Evolutionary conservation across 2,113 vertebrate species (phyloP).

Genomic region (Diphyllodes magnificus): DNA sequence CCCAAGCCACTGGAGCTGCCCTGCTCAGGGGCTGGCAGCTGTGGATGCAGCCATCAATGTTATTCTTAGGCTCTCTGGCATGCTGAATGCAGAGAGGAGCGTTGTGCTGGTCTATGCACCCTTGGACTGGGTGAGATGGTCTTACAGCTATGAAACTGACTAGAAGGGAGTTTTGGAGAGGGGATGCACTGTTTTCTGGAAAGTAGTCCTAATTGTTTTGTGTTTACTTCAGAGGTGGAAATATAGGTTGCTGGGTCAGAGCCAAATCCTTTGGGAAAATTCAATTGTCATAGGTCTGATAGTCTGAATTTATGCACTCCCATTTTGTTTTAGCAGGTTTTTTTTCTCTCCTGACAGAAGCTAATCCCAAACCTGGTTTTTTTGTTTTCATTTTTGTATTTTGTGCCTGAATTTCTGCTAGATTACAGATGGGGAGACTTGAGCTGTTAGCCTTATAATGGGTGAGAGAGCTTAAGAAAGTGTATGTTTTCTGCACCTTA

Average conservation of each 20-base stretch:
- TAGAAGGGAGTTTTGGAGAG: neutral
- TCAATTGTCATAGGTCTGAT: neutral
- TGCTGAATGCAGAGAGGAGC: neutral
- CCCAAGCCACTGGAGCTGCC: neutral
- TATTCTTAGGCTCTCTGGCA: neutral
- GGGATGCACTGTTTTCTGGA: neutral
- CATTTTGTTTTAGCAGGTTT: neutral
- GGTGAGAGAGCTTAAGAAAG: neutral
- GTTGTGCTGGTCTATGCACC: rapidly evolving
- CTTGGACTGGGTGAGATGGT: neutral
- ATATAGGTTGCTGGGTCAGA: neutral
- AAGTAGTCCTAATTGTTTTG: neutral
- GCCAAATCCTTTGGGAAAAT: neutral
- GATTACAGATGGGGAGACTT: neutral
- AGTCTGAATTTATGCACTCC: neutral
- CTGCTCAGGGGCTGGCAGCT: neutral
- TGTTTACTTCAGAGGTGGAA: neutral
- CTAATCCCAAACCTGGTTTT: neutral
- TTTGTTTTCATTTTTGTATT: neutral
- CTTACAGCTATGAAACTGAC: neutral
- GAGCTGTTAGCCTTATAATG: neutral
- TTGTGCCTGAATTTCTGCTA: neutral
- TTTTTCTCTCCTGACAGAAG: neutral
- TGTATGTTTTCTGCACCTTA: neutral
- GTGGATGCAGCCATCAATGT: neutral